Evolutionary conservation across 1,140 invertebrate genomes (phyloP).

Genomic region (Pachypeltis micranthus): DNA sequence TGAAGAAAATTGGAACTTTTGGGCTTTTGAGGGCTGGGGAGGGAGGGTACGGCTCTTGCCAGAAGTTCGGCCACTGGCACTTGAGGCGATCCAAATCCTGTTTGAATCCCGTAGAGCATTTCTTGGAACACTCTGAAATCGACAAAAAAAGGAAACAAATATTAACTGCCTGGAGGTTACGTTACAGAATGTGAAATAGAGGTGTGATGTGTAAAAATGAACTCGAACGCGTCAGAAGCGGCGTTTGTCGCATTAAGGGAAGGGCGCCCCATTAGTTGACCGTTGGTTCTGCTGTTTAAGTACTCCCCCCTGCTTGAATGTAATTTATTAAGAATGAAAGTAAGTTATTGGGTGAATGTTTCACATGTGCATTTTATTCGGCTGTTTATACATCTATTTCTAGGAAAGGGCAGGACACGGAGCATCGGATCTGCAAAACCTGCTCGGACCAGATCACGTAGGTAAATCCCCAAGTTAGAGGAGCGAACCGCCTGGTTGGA

Average conservation of each 20-base stretch:
- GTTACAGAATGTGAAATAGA: not conserved
- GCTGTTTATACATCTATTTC: too few relatives aligned
- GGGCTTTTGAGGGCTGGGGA: conserved; percentile 71
- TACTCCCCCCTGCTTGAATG: too few relatives aligned
- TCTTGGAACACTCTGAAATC: conserved; percentile 64
- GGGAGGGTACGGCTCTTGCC: conserved; percentile 67
- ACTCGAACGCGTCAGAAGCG: not conserved
- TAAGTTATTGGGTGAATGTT: too few relatives aligned
- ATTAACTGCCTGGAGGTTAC: too few relatives aligned
- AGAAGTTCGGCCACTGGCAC: conserved; percentile 79
- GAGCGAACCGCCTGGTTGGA: too few relatives aligned
- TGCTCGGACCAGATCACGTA: too few relatives aligned
- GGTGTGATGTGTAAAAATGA: not conserved
- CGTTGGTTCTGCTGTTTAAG: too few relatives aligned
- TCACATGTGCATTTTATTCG: too few relatives aligned
- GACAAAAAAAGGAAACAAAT: not conserved
- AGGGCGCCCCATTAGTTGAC: not conserved
- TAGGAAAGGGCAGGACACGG: too few relatives aligned
- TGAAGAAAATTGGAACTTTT: conserved; percentile 86
- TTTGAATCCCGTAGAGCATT: conserved; percentile 89
- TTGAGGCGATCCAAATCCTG: conserved; percentile 84
- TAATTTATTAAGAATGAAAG: too few relatives aligned
- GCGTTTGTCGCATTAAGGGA: not conserved
- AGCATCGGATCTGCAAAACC: too few relatives aligned
- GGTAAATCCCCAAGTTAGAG: too few relatives aligned